Conservation (phyloP, 2,888 invertebrate genomes). For the Sinelater perroti region DNA sequence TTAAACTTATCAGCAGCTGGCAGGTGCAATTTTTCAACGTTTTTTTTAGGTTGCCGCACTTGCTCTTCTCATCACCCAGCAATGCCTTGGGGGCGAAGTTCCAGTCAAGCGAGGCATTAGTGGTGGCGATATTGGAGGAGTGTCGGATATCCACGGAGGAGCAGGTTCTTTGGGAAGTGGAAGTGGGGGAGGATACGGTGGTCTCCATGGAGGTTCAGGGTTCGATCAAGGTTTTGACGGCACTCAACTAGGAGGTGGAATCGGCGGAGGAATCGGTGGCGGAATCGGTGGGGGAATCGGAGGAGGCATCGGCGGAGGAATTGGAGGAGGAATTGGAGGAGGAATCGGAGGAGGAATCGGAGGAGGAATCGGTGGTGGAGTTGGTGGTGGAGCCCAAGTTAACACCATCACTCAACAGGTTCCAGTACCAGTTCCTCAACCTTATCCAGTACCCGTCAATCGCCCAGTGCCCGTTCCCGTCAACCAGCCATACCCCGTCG, state of each 20-base stretch:
- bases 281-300: slow-evolving; percentile 4
- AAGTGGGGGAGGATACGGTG: slow-evolving; percentile 10
- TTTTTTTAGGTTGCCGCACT: slow-evolving; percentile 24
- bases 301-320: slow-evolving; percentile 1
- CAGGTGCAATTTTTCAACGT: no score
- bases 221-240: slow-evolving; percentile 21
- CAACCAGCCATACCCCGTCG: slow-evolving; percentile 43
- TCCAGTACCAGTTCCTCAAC: slow-evolving; percentile 45
- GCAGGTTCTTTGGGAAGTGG: slow-evolving; percentile 13
- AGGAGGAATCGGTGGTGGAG: slow-evolving; percentile 34
- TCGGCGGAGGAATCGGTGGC: slow-evolving; percentile 44
- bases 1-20: no score
- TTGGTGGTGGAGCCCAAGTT: slow-evolving; percentile 53
- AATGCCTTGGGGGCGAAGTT: slow-evolving; percentile 7
- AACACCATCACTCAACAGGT: slow-evolving; percentile 52
- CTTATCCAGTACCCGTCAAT: slow-evolving; percentile 24
- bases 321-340: slow-evolving; percentile 20
- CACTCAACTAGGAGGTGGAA: slow-evolving; percentile 28
- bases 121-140: slow-evolving; percentile 13
- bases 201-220: slow-evolving; percentile 19
- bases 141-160: slow-evolving; percentile 16
- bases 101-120: slow-evolving; percentile 12
- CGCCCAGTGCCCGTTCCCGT: slow-evolving; percentile 46
- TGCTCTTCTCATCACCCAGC: slow-evolving; percentile 13
- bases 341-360: slow-evolving; percentile 32